These are phyloP conservation scores for Hippasteria phrygiana DNA, from an alignment of 53 echinoderm and acorn worm genomes.

Conservation along the genomic window DNA sequence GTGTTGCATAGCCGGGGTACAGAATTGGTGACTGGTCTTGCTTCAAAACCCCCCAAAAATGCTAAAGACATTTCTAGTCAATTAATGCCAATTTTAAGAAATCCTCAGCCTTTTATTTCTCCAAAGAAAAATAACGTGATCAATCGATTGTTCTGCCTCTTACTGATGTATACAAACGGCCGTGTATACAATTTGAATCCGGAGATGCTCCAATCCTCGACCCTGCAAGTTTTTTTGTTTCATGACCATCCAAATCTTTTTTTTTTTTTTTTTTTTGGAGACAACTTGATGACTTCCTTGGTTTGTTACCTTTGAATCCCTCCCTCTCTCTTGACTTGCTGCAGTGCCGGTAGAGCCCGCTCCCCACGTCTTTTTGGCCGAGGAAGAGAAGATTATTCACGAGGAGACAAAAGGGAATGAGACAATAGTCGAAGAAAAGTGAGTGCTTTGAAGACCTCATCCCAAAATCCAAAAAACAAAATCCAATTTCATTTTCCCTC, in stretches of 20 bases:
- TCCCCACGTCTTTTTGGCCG: slow-evolving; percentile 97
- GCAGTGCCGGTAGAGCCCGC: slow-evolving; percentile 83
- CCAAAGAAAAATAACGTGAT: not conserved
- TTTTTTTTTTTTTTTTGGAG: not conserved
- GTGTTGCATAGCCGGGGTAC: not conserved
- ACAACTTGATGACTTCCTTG: not conserved
- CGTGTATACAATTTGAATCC: too few relatives aligned
- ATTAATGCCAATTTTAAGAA: too few relatives aligned
- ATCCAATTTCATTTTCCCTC: not conserved
- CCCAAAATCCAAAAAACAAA: not conserved
- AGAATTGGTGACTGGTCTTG: not conserved
- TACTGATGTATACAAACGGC: too few relatives aligned
- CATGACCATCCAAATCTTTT: not conserved
- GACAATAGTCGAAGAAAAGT: slow-evolving; percentile 99
- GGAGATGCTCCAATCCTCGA: not conserved
- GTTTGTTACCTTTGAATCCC: slow-evolving; percentile 20
- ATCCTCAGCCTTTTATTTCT: not conserved
- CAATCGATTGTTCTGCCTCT: too few relatives aligned
- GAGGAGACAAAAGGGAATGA: slow-evolving; percentile 92
- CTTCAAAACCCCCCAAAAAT: too few relatives aligned
- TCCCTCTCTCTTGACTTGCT: slow-evolving; percentile 34
- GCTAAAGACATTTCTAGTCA: not conserved
- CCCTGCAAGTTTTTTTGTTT: not conserved
- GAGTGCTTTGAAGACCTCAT: slow-evolving; percentile 66
- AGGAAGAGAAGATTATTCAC: slow-evolving; percentile 99